Evolutionary conservation across 1,140 invertebrate species (phyloP), one percentile per base, ranked within the genome.

Genomic region (Drosophila suzukii): DNA sequence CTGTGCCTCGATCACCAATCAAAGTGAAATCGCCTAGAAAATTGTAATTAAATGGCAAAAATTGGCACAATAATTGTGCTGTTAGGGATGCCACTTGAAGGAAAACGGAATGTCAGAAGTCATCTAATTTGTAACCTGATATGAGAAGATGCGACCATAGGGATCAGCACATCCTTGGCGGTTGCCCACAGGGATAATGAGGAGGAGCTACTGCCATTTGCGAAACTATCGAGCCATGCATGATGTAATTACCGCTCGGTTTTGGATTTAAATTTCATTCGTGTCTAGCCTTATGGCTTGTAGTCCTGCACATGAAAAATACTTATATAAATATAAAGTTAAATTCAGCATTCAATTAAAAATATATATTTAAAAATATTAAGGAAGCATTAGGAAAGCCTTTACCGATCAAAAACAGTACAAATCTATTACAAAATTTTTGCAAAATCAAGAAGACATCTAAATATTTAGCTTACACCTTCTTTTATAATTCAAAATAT

Each of bases 21-120:
- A 75, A 75, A 57, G 17, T 60, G 63, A 34, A 56, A 76, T 54
- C 13, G 61, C 60, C 51, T 65, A 58, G 59, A 53, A 75, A 75
- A 58, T 77, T 41, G 75, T 53, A 77, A 77, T 77, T 77, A 77
- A 76, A 77, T 49, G 63, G 38, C 13, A 20, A 50, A 30, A 71
- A 72, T 53, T 60, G 49, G 50, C 39, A 68, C 47, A 68, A 68
- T 77, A 77, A 61, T 77, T 68, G 6, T 30, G 11, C 8, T 7
- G 57, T 15, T 13, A 17, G 27, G 61, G 27, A 66, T 71, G 41
- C 50, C 50, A 56, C 34, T 57, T 27, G 51, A 71, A 43, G 20
- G 5, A 27, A 27, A 11, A 36, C 43, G 41, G 24, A 51, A 53
- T 39, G 39, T 13, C n/a, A n/a, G n/a, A 55, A 55, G 24, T 47